Conservation (phyloP, 2,888 invertebrate genomes). For the Mesoligia furuncula region DNA sequence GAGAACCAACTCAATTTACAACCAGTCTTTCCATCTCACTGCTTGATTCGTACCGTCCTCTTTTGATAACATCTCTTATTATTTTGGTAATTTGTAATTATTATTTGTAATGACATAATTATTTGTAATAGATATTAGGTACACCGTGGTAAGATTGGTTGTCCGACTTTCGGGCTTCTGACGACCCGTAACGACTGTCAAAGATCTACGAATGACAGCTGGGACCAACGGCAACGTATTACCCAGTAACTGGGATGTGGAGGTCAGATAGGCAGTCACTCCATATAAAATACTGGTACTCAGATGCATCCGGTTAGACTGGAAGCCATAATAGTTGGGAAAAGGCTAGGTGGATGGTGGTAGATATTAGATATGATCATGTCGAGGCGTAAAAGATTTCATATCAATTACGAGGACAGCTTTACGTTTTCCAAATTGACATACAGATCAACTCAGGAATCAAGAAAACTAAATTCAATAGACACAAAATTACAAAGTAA, state of each 20-base stretch:
- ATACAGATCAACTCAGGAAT: background rate
- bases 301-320: no score
- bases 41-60: background rate
- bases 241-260: no score
- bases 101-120: background rate
- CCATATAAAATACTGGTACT: no score
- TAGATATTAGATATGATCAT: no score
- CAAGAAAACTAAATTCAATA: conserved; percentile 12
- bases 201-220: no score
- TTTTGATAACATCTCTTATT: background rate
- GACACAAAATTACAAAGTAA: conserved; percentile 27
- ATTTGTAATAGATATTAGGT: background rate
- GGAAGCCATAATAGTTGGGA: no score
- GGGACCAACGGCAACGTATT: no score
- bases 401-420: background rate
- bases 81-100: background rate
- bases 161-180: no score
- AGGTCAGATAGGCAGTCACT: no score
- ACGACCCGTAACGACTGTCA: no score
- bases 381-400: background rate
- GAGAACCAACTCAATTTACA: background rate
- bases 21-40: background rate
- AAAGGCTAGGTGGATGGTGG: no score
- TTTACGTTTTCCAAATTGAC: background rate
- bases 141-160: background rate